Percentiles rank a stretch among this genome's conserved stretches.
phyloP scores from a whole-genome alignment of 2,888 invertebrate genomes.

The Nymphalis c-album region DNA sequence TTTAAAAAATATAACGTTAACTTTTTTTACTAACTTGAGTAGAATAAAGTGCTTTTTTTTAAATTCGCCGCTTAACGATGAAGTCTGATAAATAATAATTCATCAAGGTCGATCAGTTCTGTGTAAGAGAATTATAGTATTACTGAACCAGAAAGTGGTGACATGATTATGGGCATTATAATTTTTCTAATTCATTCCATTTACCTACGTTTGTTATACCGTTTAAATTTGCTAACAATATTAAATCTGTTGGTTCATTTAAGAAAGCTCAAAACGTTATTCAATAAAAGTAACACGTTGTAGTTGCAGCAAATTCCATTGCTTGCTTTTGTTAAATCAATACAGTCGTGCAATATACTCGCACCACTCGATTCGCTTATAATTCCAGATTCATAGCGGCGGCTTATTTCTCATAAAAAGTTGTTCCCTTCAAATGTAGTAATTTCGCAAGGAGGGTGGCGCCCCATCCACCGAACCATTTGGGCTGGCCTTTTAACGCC shows the following conservation, averaged over 20 bases:
- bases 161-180: not conserved
- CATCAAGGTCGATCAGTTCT: constrained; percentile 41
- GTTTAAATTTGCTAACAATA: not conserved
- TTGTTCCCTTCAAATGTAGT: constrained; percentile 81
- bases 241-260: not conserved
- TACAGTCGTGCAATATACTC: constrained; percentile 45
- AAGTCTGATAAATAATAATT: constrained; percentile 37
- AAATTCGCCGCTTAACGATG: constrained; percentile 33
- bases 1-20: constrained; percentile 23
- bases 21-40: constrained; percentile 15
- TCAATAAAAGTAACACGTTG: constrained; percentile 23
- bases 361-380: constrained; percentile 66
- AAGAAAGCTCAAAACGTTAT: constrained; percentile 14
- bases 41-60: constrained; percentile 22
- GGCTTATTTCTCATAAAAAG: constrained; percentile 81
- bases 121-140: constrained; percentile 9
- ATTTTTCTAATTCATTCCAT: not conserved
- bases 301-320: constrained; percentile 24
- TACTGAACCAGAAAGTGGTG: not conserved
- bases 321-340: constrained; percentile 31
- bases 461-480: constrained; percentile 58
- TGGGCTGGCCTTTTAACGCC: constrained; percentile 79
- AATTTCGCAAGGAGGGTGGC: constrained; percentile 74
- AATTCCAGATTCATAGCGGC: constrained; percentile 79
- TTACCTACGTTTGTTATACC: not conserved